phyloP scores from a whole-genome alignment of 2,113 vertebrate species.

The Psephotus haematonotus region DNA sequence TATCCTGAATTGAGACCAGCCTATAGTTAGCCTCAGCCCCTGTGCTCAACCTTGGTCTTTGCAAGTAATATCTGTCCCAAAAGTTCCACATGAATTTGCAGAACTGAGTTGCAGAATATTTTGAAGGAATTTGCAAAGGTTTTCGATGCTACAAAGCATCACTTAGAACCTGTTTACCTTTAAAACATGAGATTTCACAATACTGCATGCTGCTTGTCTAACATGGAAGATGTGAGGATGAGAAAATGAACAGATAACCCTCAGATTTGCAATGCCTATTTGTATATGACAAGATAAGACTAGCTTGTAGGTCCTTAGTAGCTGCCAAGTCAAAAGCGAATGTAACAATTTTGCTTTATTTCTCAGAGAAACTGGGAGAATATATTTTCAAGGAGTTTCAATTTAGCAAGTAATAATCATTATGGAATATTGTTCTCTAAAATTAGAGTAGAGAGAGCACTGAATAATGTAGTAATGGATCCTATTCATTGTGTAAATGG shows the following conservation, averaged over 20 bases:
- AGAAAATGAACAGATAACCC: neutral
- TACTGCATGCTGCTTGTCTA: neutral
- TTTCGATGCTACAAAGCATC: neutral
- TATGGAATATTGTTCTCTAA: neutral
- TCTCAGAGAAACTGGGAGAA: neutral
- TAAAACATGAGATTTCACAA: neutral
- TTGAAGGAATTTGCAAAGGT: neutral
- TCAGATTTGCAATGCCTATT: neutral
- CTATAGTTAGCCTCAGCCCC: neutral
- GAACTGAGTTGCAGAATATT: neutral
- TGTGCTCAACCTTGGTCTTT: neutral
- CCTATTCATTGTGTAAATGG: neutral
- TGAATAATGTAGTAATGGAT: neutral
- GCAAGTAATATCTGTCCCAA: neutral
- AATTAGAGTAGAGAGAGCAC: neutral
- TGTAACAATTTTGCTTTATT: neutral
- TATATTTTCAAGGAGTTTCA: neutral
- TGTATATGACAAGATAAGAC: neutral
- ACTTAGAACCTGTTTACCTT: neutral
- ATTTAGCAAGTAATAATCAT: neutral
- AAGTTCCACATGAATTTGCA: neutral
- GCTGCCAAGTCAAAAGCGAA: neutral
- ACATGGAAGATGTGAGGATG: neutral
- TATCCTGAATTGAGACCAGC: neutral
- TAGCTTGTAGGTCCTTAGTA: neutral